A percentile compares a stretch with the other conserved stretches of the same genome.
Conservation (phyloP, 2,888 invertebrate genomes). For the Aleiodes leptofemur region DNA sequence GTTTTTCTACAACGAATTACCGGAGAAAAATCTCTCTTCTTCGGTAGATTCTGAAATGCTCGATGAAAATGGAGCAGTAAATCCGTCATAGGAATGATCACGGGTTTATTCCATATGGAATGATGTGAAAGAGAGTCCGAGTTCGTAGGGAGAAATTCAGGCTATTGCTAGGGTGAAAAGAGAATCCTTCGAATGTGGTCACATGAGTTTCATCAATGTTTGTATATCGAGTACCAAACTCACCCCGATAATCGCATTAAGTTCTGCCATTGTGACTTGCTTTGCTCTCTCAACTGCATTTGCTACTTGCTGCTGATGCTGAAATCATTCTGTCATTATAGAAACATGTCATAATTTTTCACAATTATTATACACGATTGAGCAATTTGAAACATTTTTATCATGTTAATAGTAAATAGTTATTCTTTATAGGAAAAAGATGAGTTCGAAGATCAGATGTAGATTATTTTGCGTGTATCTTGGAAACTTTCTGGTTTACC, state of each 20-base stretch:
- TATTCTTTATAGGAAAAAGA: no score
- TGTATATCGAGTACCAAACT: constrained; percentile 74
- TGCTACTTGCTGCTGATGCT: constrained; percentile 98
- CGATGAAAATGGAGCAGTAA: background rate
- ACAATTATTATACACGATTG: background rate
- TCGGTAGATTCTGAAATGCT: background rate
- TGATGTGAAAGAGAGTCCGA: no score
- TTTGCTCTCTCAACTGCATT: constrained; percentile 98
- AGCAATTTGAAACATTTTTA: background rate
- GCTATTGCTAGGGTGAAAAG: background rate
- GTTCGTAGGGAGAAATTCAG: no score
- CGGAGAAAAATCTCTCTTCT: no score
- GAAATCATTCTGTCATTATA: constrained; percentile 74
- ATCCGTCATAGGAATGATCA: no score
- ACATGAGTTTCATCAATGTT: background rate
- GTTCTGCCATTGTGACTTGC: constrained; percentile 98
- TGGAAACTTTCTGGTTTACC: no score
- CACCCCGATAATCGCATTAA: constrained; percentile 98
- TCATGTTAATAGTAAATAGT: no score
- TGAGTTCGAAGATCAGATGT: no score
- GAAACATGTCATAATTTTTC: background rate
- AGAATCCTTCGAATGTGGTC: background rate
- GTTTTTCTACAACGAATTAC: no score
- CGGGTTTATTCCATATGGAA: no score
- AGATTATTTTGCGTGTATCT: no score